Conservation (phyloP, 2,888 invertebrate species). For the Eilema depressum region DNA sequence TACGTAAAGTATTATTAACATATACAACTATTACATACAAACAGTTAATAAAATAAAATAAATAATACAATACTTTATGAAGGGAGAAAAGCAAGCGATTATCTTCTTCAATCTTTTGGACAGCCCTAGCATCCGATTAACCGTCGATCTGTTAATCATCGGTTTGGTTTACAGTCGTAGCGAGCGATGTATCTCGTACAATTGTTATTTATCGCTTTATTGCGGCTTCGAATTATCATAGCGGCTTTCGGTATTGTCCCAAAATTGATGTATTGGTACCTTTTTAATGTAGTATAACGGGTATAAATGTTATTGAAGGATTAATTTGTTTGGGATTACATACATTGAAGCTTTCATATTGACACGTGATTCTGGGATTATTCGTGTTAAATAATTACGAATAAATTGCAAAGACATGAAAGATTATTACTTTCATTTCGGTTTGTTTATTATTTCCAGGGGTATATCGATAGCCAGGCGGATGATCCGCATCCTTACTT, state of each 20-base stretch:
- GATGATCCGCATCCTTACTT: background rate
- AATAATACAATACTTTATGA: no score
- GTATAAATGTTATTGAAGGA: slow-evolving; percentile 18
- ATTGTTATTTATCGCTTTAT: slow-evolving; percentile 79
- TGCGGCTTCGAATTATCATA: slow-evolving; percentile 45
- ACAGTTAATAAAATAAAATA: no score
- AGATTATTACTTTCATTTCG: background rate
- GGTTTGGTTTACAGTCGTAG: slow-evolving; percentile 70
- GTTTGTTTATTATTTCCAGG: background rate
- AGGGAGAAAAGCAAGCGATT: no score
- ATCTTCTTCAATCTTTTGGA: slow-evolving; percentile 40
- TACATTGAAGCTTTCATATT: background rate
- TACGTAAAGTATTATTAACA: no score
- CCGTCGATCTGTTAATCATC: slow-evolving; percentile 82
- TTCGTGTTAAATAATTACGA: background rate
- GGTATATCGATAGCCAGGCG: background rate
- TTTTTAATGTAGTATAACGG: slow-evolving; percentile 33
- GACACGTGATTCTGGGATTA: background rate
- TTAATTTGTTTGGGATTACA: slow-evolving; percentile 16
- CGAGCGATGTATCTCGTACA: slow-evolving; percentile 66
- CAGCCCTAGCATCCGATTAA: slow-evolving; percentile 60
- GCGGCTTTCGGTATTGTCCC: slow-evolving; percentile 37
- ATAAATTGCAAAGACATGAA: background rate
- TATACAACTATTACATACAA: no score
- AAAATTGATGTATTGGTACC: slow-evolving; percentile 34